Percentiles rank a stretch among this genome's conserved stretches.
phyloP scores from a whole-genome alignment of 2,797 vertebrate species.

The Podargus strigoides region DNA sequence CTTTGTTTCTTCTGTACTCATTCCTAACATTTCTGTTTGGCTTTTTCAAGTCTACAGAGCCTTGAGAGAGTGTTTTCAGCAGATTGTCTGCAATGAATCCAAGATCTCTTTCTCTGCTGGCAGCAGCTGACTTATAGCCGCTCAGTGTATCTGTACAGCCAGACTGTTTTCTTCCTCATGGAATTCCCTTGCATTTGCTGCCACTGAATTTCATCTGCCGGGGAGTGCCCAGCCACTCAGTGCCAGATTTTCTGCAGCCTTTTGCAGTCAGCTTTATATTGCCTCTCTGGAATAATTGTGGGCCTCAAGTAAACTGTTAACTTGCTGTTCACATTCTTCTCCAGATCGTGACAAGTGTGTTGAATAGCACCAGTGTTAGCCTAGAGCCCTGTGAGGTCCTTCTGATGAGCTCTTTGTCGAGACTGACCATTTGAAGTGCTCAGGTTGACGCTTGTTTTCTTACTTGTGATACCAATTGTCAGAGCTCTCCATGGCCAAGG shows the following conservation, averaged over 20 bases:
- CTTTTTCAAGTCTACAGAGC: constrained; percentile 1
- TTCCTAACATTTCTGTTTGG: constrained; percentile 36
- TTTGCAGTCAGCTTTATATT: neutral
- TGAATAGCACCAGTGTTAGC: neutral
- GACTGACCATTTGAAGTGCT: constrained; percentile 29
- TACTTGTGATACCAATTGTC: neutral
- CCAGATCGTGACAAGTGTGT: neutral
- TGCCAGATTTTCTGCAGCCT: neutral
- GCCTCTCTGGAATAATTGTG: neutral
- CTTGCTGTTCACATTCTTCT: neutral
- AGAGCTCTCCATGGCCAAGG: neutral
- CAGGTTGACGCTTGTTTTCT: neutral
- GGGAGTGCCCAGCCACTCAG: neutral
- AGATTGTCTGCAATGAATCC: neutral
- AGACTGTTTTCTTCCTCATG: neutral
- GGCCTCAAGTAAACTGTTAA: neutral
- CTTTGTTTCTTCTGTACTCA: constrained; percentile 26
- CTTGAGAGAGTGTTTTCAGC: neutral
- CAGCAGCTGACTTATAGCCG: neutral
- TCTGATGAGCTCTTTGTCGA: constrained; percentile 33
- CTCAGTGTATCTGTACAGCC: neutral
- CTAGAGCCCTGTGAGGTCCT: neutral
- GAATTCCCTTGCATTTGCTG: neutral
- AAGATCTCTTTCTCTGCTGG: neutral
- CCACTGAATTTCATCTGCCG: neutral